phyloP scores from a whole-genome alignment of 2,797 vertebrate genomes.

The Sebastes glaucus region DNA sequence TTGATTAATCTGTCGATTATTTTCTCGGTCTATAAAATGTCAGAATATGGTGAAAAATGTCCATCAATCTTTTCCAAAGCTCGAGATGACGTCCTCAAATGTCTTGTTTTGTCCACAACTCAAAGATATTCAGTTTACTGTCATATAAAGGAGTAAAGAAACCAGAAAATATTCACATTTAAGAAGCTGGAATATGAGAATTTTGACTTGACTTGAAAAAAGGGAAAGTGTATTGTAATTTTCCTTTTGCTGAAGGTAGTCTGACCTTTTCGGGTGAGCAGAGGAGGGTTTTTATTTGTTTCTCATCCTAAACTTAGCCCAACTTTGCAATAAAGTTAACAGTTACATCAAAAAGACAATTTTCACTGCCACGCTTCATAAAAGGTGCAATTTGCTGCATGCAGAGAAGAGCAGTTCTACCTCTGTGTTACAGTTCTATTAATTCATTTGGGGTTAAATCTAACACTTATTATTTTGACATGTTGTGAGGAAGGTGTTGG shows the following conservation, averaged over 20 bases:
- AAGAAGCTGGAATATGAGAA: too few relatives aligned
- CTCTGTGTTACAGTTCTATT: background rate
- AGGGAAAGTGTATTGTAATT: background rate
- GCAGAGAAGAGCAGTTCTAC: background rate
- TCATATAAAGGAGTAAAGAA: too few relatives aligned
- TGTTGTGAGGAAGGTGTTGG: background rate
- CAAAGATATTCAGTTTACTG: too few relatives aligned
- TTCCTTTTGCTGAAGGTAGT: background rate
- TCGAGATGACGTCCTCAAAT: too few relatives aligned
- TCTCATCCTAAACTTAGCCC: background rate
- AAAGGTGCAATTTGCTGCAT: background rate
- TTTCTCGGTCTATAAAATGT: too few relatives aligned
- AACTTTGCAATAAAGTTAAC: background rate
- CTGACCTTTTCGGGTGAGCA: background rate
- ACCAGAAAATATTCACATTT: too few relatives aligned
- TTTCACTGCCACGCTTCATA: background rate
- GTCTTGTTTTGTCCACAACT: too few relatives aligned
- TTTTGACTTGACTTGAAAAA: background rate
- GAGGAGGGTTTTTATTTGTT: background rate
- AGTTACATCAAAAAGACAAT: background rate
- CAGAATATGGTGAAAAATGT: too few relatives aligned
- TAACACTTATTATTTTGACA: background rate
- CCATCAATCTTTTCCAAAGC: too few relatives aligned
- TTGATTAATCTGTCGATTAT: too few relatives aligned
- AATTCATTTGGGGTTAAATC: background rate